Conservation (phyloP, 1,140 invertebrate species). For the Ericerus pela region DNA sequence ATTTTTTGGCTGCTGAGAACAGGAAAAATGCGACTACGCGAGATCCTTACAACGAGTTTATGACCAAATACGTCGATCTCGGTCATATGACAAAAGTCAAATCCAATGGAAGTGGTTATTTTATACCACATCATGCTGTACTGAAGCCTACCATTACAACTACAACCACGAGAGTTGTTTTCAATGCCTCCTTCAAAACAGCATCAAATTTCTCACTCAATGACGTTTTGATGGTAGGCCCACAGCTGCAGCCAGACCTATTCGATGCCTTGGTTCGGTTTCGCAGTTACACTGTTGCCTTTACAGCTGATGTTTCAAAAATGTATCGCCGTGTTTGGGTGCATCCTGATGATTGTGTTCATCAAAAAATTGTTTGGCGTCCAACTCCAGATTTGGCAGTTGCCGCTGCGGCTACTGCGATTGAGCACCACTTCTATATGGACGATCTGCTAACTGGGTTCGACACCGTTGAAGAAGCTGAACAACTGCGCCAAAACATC, state of each 20-base stretch:
- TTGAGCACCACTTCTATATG: background rate
- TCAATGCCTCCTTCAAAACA: conserved; percentile 21
- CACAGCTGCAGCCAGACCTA: conserved; percentile 19
- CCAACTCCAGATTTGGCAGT: background rate
- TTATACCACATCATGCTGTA: conserved; percentile 12
- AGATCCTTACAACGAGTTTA: background rate
- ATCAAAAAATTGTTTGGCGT: conserved; percentile 31
- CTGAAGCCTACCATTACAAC: conserved; percentile 5
- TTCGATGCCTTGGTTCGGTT: conserved; percentile 8
- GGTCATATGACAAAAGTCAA: background rate
- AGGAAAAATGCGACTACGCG: background rate
- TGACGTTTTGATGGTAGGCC: conserved; percentile 21
- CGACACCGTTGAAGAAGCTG: background rate
- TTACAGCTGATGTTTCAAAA: conserved; percentile 22
- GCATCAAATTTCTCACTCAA: conserved; percentile 24
- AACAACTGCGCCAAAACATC: background rate
- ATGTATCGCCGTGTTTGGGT: conserved; percentile 17
- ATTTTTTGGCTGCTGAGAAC: background rate
- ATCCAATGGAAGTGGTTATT: conserved; percentile 15
- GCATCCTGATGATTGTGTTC: conserved; percentile 18
- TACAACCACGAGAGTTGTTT: conserved; percentile 11
- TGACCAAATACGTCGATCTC: background rate
- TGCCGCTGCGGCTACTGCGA: background rate
- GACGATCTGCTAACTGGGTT: background rate
- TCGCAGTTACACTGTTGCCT: conserved; percentile 16